Percentiles rank a stretch among this genome's conserved stretches.
Conservation (phyloP, 2,888 invertebrate species). For the Cheilosia urbana region DNA sequence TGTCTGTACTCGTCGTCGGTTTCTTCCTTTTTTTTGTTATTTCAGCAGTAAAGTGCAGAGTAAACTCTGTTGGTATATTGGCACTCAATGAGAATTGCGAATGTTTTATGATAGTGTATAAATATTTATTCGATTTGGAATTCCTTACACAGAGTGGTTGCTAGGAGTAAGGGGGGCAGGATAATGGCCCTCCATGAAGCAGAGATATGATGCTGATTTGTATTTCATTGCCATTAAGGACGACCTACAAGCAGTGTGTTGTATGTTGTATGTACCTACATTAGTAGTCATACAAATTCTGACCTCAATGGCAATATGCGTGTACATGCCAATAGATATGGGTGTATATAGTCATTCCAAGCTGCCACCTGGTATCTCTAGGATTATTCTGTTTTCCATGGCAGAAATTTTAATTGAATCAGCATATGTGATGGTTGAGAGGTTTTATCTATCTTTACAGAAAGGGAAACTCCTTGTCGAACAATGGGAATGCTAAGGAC, state of each 20-base stretch:
- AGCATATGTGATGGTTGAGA: conserved; percentile 32
- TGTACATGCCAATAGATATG: no score
- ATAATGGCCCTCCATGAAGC: conserved; percentile 1
- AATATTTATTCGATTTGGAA: conserved; percentile 57
- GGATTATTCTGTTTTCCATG: no score
- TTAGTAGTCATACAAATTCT: conserved; percentile 14
- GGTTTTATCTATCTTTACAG: conserved; percentile 4
- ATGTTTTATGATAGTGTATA: conserved; percentile 54
- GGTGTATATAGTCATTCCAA: no score
- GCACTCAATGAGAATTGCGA: conserved; percentile 53
- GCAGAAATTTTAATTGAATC: conserved; percentile 45
- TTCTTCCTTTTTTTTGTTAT: neutral
- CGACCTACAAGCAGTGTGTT: conserved; percentile 11
- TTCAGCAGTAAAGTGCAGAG: conserved; percentile 18
- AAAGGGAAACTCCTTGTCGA: neutral
- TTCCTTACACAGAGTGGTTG: conserved; percentile 14
- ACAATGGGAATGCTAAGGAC: no score
- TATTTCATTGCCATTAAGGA: conserved; percentile 50
- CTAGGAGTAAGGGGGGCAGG: neutral
- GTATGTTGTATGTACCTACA: conserved; percentile 7
- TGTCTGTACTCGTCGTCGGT: neutral
- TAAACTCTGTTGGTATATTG: conserved; percentile 41
- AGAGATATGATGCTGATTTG: conserved; percentile 42
- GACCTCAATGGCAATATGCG: no score
- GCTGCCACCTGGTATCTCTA: no score